Conservation (phyloP, 1,140 invertebrate genomes). For the Drosophila ogumai region DNA sequence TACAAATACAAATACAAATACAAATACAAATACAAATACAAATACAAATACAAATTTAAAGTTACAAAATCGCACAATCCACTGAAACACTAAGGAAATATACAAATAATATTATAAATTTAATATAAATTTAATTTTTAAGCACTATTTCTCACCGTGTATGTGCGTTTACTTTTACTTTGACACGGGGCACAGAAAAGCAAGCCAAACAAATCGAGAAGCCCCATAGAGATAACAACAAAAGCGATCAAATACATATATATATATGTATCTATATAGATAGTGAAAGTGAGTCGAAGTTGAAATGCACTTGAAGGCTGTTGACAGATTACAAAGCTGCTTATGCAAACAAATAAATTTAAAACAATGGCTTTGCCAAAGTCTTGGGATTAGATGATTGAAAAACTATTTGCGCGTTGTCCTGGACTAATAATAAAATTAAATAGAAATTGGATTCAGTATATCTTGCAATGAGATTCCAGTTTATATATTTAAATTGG, state of each 20-base stretch:
- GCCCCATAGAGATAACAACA: conserved; percentile 21
- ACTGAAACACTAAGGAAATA: background rate
- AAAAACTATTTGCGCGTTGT: conserved; percentile 3
- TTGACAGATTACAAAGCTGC: conserved; percentile 6
- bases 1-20: too few relatives aligned
- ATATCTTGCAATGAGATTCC: background rate
- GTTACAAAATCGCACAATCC: too few relatives aligned
- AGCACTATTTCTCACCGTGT: conserved; percentile 1
- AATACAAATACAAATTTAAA: background rate
- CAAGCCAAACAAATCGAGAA: conserved; percentile 30
- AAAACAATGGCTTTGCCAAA: background rate
- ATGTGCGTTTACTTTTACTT: conserved; percentile 3
- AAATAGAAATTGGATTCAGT: background rate
- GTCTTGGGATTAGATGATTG: background rate
- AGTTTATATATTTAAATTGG: background rate
- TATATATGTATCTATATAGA: background rate
- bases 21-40: background rate
- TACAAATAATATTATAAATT: background rate
- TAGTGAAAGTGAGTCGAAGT: conserved; percentile 7
- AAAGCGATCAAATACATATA: conserved; percentile 14
- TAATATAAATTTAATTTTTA: background rate
- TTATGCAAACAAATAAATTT: conserved; percentile 5
- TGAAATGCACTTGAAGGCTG: conserved; percentile 18
- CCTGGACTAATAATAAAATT: background rate
- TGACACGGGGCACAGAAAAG: background rate